Conservation (phyloP, 2,113 vertebrate genomes). For the Xyliphius kryptos region DNA sequence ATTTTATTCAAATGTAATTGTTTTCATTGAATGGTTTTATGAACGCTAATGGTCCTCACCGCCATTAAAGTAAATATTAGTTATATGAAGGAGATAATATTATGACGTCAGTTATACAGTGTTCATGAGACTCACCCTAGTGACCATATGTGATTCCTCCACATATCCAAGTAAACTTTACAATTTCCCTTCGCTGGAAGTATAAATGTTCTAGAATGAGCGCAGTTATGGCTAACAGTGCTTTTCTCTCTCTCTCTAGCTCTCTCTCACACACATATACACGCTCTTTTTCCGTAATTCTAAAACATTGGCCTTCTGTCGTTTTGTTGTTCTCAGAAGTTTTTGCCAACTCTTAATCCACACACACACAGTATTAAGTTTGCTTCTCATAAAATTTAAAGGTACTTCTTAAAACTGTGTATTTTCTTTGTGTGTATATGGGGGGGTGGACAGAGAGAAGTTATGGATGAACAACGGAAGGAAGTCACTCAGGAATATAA, state of each 20-base stretch:
- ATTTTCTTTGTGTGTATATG: background rate
- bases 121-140: too few species aligned
- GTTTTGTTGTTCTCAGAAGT: background rate
- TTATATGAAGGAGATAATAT: too few species aligned
- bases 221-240: too few species aligned
- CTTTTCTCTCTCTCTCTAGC: background rate
- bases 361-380: background rate
- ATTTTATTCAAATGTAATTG: background rate
- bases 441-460: background rate
- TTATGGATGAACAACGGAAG: conserved; percentile 50
- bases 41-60: too few species aligned
- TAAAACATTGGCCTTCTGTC: background rate
- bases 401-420: background rate
- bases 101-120: too few species aligned
- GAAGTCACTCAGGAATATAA: conserved; percentile 57
- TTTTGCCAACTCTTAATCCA: background rate
- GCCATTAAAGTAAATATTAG: too few species aligned
- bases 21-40: too few species aligned
- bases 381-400: background rate
- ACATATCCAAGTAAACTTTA: background rate
- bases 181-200: background rate
- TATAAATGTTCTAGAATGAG: too few species aligned
- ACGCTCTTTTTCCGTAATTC: background rate
- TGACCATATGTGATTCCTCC: too few species aligned
- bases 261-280: too few species aligned